Evolutionary conservation across 1,140 invertebrate genomes (phyloP).

Genomic region (Gryllus bimaculatus): DNA sequence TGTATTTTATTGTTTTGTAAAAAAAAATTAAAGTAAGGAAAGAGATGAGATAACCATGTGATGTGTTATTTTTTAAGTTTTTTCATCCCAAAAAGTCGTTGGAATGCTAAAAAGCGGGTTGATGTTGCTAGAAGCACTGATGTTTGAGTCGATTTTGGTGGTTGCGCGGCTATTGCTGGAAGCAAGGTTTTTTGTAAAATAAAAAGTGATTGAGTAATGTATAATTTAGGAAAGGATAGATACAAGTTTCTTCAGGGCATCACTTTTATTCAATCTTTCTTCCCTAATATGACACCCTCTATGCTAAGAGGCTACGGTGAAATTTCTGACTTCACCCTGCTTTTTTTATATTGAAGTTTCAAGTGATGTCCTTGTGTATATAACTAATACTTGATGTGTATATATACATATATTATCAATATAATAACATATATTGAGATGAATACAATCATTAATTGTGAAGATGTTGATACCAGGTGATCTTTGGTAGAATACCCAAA

Average conservation of each 20-base stretch:
- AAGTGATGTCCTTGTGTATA: not conserved
- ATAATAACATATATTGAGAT: not conserved
- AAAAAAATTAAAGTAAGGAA: not conserved
- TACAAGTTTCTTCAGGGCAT: not conserved
- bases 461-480: not conserved
- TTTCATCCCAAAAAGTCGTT: not conserved
- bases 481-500: not conserved
- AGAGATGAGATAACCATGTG: not conserved
- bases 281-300: not conserved
- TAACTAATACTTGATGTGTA: constrained; percentile 1
- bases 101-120: not conserved
- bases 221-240: constrained; percentile 1
- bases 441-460: not conserved
- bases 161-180: not conserved
- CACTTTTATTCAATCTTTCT: not conserved
- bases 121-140: not conserved
- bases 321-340: not conserved
- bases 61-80: not conserved
- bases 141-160: not conserved
- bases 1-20: not conserved
- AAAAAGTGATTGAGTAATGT: not conserved
- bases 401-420: constrained; percentile 6
- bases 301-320: not conserved
- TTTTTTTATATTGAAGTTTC: not conserved
- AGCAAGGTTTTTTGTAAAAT: constrained; percentile 2